Percentiles rank a stretch among this genome's conserved stretches.
Conservation (phyloP, 2,888 invertebrate genomes). For the Epistrophella euchroma region DNA sequence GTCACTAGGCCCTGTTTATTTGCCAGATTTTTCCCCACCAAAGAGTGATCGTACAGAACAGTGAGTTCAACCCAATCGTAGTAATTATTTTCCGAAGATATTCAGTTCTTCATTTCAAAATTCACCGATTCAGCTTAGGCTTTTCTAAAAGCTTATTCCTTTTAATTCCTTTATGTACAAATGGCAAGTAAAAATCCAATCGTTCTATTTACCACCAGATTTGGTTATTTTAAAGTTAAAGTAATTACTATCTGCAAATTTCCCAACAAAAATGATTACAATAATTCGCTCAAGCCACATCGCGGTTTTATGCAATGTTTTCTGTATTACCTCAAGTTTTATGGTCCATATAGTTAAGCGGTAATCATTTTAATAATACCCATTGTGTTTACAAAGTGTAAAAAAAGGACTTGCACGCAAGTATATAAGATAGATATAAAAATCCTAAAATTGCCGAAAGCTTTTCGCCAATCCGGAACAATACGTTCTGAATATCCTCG, state of each 20-base stretch:
- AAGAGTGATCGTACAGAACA: no score
- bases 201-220: constrained; percentile 13
- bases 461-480: background rate
- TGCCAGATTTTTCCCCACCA: no score
- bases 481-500: no score
- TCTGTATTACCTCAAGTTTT: background rate
- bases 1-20: no score
- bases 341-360: background rate
- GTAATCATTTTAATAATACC: constrained; percentile 65
- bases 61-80: no score
- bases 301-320: constrained; percentile 58
- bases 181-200: constrained; percentile 14
- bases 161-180: background rate
- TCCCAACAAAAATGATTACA: constrained; percentile 40
- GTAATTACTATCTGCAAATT: constrained; percentile 25
- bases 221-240: constrained; percentile 13
- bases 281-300: constrained; percentile 48
- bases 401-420: constrained; percentile 52
- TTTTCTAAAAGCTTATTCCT: background rate
- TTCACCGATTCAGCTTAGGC: no score
- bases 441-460: background rate
- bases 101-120: no score
- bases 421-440: no score
- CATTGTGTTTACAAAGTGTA: constrained; percentile 47
- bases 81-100: no score